A percentile compares a stretch with the other conserved stretches of the same genome.
Conservation (phyloP, 92 coral and sea anemone genomes). For the Virgularia gustaviana region DNA sequence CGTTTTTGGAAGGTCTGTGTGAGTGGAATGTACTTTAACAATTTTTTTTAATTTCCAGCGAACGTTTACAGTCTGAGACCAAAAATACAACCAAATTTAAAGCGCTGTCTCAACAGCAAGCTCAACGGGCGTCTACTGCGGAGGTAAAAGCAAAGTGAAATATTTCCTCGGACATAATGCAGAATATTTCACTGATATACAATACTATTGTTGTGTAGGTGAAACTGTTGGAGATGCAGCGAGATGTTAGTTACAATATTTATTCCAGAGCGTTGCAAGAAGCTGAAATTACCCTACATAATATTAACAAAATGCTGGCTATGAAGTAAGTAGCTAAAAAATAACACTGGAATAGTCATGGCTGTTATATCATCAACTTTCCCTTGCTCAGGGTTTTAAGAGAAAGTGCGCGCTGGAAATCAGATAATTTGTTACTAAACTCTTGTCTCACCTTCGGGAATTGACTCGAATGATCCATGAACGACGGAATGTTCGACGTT, state of each 20-base stretch:
- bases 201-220: slow-evolving; percentile 46
- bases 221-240: slow-evolving; percentile 86
- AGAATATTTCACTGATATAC: background rate
- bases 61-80: background rate
- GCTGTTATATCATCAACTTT: slow-evolving; percentile 5
- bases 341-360: background rate
- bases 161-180: background rate
- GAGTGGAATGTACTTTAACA: too few species aligned
- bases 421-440: too few species aligned
- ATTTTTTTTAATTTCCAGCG: too few species aligned
- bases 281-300: slow-evolving; percentile 64
- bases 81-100: slow-evolving; percentile 8
- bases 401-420: too few species aligned
- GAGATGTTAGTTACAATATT: slow-evolving; percentile 89
- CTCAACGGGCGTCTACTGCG: slow-evolving; percentile 73
- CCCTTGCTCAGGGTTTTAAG: too few species aligned
- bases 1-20: background rate
- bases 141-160: slow-evolving; percentile 61
- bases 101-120: slow-evolving; percentile 58
- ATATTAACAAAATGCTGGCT: slow-evolving; percentile 56
- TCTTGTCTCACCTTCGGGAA: too few species aligned
- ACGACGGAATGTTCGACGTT: too few species aligned
- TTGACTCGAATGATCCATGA: too few species aligned
- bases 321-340: slow-evolving; percentile 62
- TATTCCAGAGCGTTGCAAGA: slow-evolving; percentile 85